Conservation (phyloP, 2,113 vertebrate genomes). For the Ahaetulla prasina region DNA sequence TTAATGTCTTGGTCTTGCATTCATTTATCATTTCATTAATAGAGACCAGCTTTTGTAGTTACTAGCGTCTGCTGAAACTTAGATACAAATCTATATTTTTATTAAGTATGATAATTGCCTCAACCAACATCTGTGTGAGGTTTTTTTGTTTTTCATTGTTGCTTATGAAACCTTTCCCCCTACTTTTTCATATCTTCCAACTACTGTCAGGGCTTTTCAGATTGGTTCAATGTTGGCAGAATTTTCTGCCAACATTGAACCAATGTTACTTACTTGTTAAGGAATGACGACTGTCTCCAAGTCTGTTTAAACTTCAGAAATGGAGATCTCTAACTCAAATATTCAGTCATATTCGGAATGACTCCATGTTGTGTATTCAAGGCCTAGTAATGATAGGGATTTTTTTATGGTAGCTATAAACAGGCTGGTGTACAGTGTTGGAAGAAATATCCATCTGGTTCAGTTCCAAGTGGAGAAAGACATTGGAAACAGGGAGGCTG, state of each 20-base stretch:
- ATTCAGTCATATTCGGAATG: neutral
- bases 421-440: neutral
- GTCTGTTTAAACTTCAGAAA: neutral
- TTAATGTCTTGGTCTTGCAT: conserved; percentile 38
- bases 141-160: neutral
- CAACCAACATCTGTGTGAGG: neutral
- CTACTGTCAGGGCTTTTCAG: neutral
- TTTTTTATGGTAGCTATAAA: neutral
- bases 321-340: neutral
- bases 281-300: neutral
- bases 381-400: neutral
- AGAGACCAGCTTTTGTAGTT: conserved; percentile 24
- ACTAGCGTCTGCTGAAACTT: conserved; percentile 45
- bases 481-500: too few species aligned
- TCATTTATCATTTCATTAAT: conserved; percentile 35
- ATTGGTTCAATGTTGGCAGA: neutral
- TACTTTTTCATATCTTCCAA: neutral
- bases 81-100: conserved; percentile 37
- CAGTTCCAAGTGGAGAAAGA: too few species aligned
- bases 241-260: too few species aligned
- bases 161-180: neutral
- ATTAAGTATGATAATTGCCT: neutral
- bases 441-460: too few species aligned
- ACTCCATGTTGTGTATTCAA: neutral
- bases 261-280: neutral